Evolutionary conservation across 2,888 invertebrate species (phyloP).

Genomic region (Protula sp.): DNA sequence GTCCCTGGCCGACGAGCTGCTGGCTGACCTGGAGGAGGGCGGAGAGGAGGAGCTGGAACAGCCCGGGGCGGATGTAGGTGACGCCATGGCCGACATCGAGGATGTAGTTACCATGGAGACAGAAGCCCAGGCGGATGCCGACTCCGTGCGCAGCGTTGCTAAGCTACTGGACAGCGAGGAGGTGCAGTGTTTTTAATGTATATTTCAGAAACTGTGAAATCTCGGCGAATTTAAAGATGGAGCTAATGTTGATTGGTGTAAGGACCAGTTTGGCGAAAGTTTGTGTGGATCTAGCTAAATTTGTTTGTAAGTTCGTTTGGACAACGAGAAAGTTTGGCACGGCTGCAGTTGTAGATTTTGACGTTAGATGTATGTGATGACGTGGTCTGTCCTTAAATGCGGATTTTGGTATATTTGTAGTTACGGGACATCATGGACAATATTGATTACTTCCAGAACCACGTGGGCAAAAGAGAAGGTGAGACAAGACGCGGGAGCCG

Average conservation of each 20-base stretch:
- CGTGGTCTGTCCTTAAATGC: not conserved
- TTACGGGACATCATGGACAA: slow-evolving; percentile 61
- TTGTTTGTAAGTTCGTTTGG: too few relatives aligned
- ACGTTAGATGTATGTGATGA: not conserved
- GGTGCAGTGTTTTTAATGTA: slow-evolving; percentile 49
- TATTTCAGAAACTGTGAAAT: not conserved
- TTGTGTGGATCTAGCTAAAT: too few relatives aligned
- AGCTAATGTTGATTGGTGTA: too few relatives aligned
- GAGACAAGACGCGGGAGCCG: not conserved
- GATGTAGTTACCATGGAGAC: slow-evolving; percentile 13
- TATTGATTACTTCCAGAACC: slow-evolving; percentile 64
- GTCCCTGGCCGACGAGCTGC: slow-evolving; percentile 95
- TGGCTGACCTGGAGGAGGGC: slow-evolving; percentile 84
- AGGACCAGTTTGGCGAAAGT: too few relatives aligned
- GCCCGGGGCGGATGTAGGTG: not conserved
- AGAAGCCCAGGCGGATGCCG: slow-evolving; percentile 1
- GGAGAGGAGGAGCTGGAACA: slow-evolving; percentile 33
- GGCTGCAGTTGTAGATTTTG: too few relatives aligned
- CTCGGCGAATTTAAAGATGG: too few relatives aligned
- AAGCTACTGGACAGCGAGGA: slow-evolving; percentile 79
- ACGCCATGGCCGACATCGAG: not conserved
- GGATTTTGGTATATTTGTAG: slow-evolving; percentile 16
- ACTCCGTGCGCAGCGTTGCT: slow-evolving; percentile 79
- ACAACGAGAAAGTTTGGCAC: too few relatives aligned
- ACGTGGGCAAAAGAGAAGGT: slow-evolving; percentile 17